Evolutionary conservation across 2,113 vertebrate genomes (phyloP), one percentile per base, ranked within the genome.

Genomic region (Xiphias gladius): DNA sequence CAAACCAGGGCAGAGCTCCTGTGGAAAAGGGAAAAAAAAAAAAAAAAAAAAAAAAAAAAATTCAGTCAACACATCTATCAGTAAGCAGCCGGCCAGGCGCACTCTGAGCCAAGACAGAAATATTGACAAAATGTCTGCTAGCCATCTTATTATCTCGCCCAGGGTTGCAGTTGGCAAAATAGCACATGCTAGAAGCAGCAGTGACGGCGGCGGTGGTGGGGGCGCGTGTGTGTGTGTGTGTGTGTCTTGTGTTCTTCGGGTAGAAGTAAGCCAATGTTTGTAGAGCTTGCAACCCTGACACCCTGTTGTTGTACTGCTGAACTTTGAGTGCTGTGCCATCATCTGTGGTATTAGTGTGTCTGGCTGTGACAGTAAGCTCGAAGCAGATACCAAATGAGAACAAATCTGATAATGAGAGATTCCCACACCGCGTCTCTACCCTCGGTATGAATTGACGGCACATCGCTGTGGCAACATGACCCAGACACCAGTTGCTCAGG

Each of bases 71-170:
- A 92, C 91, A 91, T 94, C 92, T 90, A 89, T 93, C 86, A 88
- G 92, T 75, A 82, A 93, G 91, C 91, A 94, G 90, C 86, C 80
- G 83, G 92, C 84, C 86, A 87, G 88, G 90, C 85, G 63, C 72
- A 86, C 88, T 86, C 88, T 69, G 80, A 93, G 93, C 92, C 92
- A 94, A 94, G 92, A 91, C 88, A 90, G 93, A 95, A 94, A 95
- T 96, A 93, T 94, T 90, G 93, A 92, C 91, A 88, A 92, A 89
- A 86, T 92, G 90, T 93, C 93, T 88, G 89, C 89, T 82, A 48
- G 91, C 87, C 83, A 76, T 91, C 91, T 91, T 92, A 90, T 90
- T 92, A 93, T 88, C 87, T 86, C 82, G 90, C 88, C 84, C 80
- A 67, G 83, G 83, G 87, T 85, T 91, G 88, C 72, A 89, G 68